These are phyloP conservation scores for Acropora tenuis DNA, from an alignment of 64 coral and sea anemone species.

Conservation along the genomic window DNA sequence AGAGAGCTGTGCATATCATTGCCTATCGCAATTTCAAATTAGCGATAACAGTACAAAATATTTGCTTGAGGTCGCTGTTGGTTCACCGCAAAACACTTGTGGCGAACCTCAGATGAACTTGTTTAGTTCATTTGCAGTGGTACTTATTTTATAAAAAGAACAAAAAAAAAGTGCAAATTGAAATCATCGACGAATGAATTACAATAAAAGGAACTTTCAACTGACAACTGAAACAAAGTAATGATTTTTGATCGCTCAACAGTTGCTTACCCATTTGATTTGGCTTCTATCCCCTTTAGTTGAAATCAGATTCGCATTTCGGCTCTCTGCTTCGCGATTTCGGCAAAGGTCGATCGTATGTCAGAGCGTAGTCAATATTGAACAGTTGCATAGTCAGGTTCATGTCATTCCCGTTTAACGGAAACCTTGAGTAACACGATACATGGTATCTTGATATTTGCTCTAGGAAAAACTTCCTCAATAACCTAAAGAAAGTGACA, in stretches of 20 bases:
- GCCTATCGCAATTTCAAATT: slow-evolving; percentile 47
- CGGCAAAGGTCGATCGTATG: not conserved
- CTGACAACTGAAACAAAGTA: not conserved
- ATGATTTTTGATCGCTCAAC: too few species aligned
- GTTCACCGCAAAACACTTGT: not conserved
- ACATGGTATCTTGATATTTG: not conserved
- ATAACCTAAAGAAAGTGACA: not conserved
- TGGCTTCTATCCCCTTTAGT: not conserved
- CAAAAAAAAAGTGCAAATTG: not conserved
- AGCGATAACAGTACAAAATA: not conserved
- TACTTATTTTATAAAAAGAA: not conserved
- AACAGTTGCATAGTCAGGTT: not conserved
- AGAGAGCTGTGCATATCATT: not conserved
- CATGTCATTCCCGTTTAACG: not conserved
- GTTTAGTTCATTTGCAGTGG: not conserved
- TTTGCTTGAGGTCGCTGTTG: not conserved
- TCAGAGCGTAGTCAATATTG: slow-evolving; percentile 13
- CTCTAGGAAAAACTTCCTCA: not conserved
- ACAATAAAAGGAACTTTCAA: not conserved
- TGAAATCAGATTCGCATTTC: not conserved
- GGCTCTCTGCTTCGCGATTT: not conserved
- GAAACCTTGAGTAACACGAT: not conserved
- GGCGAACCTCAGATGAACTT: not conserved
- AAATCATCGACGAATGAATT: too few species aligned
- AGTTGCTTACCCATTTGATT: too few species aligned